Percentiles rank a stretch among this genome's conserved stretches.
phyloP scores from a whole-genome alignment of 2,888 invertebrate species.

The Eumerus sabulonum region DNA sequence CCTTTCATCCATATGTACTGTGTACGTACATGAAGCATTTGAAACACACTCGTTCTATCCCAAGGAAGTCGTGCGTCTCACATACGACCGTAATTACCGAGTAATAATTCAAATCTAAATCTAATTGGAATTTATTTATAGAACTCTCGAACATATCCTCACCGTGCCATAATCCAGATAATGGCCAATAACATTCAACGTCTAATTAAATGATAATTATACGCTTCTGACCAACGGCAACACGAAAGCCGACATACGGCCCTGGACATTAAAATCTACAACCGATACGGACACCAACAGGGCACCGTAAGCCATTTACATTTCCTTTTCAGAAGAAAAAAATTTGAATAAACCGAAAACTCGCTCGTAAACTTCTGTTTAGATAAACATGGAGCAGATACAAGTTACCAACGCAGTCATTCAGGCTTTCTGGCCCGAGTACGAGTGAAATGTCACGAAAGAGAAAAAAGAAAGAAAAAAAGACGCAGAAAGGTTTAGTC shows the following conservation, averaged over 20 bases:
- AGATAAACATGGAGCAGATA: too few relatives aligned
- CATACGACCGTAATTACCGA: slow-evolving; percentile 14
- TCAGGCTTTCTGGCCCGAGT: too few relatives aligned
- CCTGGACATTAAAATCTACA: not conserved
- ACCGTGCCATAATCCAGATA: not conserved
- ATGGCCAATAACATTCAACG: slow-evolving; percentile 16
- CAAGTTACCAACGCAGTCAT: too few relatives aligned
- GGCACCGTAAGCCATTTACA: not conserved
- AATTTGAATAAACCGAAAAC: not conserved
- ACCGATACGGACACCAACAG: not conserved
- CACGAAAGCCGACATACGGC: not conserved
- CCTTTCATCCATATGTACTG: too few relatives aligned
- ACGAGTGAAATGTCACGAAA: too few relatives aligned
- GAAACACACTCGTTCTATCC: too few relatives aligned
- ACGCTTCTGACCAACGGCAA: not conserved
- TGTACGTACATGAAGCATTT: too few relatives aligned
- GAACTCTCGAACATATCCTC: not conserved
- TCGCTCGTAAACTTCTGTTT: not conserved
- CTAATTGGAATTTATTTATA: slow-evolving; percentile 38
- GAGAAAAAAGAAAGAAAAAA: too few relatives aligned
- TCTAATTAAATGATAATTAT: slow-evolving; percentile 37
- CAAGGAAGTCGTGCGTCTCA: not conserved
- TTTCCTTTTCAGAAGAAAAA: not conserved
- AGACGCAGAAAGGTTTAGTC: too few relatives aligned
- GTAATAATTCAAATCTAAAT: slow-evolving; percentile 16